Evolutionary conservation across 2,888 invertebrate species (phyloP).

Genomic region (Agrenia bidenticulata): DNA sequence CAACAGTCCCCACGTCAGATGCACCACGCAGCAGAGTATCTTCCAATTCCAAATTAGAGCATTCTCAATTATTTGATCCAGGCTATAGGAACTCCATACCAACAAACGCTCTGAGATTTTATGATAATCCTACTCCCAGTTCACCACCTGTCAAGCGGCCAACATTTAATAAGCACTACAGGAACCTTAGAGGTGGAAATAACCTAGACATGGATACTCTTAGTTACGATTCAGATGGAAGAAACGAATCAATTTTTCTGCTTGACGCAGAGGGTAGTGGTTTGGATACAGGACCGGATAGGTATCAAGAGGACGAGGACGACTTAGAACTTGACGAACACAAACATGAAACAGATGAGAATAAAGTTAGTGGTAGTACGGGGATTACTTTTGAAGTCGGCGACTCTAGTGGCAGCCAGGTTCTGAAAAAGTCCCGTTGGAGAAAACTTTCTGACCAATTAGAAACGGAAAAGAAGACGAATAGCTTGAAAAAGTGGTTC

Average conservation of each 20-base stretch:
- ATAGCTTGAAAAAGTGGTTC: slow-evolving; percentile 51
- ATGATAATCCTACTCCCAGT: neutral
- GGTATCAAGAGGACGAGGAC: slow-evolving; percentile 11
- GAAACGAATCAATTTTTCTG: slow-evolving; percentile 37
- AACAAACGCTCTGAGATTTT: neutral
- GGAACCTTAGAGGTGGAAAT: slow-evolving; percentile 29
- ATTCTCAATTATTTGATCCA: neutral
- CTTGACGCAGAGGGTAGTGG: slow-evolving; percentile 24
- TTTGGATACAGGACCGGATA: neutral
- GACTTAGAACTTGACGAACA: slow-evolving; percentile 1
- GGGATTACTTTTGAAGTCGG: slow-evolving; percentile 19
- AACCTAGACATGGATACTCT: slow-evolving; percentile 32
- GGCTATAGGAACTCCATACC: slow-evolving; percentile 10
- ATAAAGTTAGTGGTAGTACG: slow-evolving; percentile 34
- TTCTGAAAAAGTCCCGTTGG: slow-evolving; percentile 23
- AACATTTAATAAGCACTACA: slow-evolving; percentile 38
- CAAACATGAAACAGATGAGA: slow-evolving; percentile 22
- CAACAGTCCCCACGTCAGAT: slow-evolving; percentile 3
- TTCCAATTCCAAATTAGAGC: slow-evolving; percentile 5
- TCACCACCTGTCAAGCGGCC: slow-evolving; percentile 34
- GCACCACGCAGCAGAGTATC: slow-evolving; percentile 2
- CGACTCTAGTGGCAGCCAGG: neutral
- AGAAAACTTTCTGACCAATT: slow-evolving; percentile 46
- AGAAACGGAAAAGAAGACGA: slow-evolving; percentile 43
- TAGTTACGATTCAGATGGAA: slow-evolving; percentile 39